phyloP scores from a whole-genome alignment of 2,113 vertebrate species.

The Hipposideros armiger region DNA sequence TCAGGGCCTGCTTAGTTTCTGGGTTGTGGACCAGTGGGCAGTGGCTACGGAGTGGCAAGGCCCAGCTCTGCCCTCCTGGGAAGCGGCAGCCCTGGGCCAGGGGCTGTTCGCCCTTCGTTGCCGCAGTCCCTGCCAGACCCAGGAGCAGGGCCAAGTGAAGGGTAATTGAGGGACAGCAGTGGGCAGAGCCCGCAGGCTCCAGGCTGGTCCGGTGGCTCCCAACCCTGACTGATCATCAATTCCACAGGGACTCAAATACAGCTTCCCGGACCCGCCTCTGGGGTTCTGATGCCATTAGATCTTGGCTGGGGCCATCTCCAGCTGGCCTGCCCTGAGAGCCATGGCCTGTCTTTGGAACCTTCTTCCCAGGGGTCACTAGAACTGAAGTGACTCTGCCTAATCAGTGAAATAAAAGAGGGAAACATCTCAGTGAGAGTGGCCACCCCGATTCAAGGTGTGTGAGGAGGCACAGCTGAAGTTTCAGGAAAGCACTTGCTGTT shows the following conservation, averaged over 20 bases:
- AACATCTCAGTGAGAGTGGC: too few relatives aligned
- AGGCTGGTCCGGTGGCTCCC: neutral
- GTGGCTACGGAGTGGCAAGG: neutral
- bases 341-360: neutral
- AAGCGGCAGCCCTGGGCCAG: rapidly evolving
- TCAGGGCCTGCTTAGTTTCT: neutral
- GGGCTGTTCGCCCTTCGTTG: rapidly evolving
- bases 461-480: neutral
- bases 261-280: neutral
- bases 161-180: neutral
- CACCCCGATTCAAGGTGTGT: neutral
- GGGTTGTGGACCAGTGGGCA: rapidly evolving
- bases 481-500: neutral
- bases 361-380: neutral
- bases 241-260: neutral
- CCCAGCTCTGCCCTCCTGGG: neutral
- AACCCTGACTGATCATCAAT: neutral
- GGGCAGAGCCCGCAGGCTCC: rapidly evolving
- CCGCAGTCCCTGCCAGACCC: too few relatives aligned
- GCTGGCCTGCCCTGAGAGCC: neutral
- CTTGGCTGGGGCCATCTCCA: neutral
- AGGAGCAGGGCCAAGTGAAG: neutral
- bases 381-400: neutral
- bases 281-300: neutral
- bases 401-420: neutral